phyloP scores from a whole-genome alignment of 2,888 invertebrate genomes.

The Chloroclystis v-ata region DNA sequence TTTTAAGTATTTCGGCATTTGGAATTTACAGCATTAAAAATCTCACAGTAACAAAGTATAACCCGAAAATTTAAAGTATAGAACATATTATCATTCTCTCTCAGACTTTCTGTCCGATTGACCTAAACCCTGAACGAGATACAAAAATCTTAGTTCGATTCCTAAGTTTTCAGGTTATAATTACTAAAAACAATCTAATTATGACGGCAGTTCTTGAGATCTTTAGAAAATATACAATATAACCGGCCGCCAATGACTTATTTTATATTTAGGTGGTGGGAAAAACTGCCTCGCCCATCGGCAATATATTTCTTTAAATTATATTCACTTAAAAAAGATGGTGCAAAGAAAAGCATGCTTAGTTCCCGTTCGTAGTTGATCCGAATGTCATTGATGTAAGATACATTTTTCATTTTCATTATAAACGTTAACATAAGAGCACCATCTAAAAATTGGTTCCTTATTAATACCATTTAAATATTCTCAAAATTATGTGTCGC shows the following conservation, averaged over 20 bases:
- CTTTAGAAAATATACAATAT: constrained; percentile 59
- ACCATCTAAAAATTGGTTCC: constrained; percentile 45
- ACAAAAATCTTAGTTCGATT: too few species aligned
- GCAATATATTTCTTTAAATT: constrained; percentile 64
- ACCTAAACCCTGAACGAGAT: too few species aligned
- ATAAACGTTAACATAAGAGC: constrained; percentile 37
- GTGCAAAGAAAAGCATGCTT: constrained; percentile 20
- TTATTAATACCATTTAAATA: constrained; percentile 31
- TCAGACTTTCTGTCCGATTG: too few species aligned
- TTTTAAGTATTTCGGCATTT: not conserved
- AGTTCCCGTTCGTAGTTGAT: constrained; percentile 15
- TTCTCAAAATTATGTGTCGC: constrained; percentile 31
- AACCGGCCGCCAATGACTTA: constrained; percentile 57
- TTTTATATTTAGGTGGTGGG: constrained; percentile 63
- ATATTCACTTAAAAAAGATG: constrained; percentile 45
- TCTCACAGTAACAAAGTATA: constrained; percentile 33
- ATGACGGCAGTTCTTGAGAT: constrained; percentile 66
- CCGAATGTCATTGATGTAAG: constrained; percentile 16
- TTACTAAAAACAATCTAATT: constrained; percentile 33
- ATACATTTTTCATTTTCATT: constrained; percentile 14
- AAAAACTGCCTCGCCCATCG: constrained; percentile 65
- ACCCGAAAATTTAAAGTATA: too few species aligned
- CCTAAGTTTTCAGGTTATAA: too few species aligned
- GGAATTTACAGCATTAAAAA: constrained; percentile 16
- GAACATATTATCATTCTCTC: too few species aligned